Base-by-base conservation (phyloP, 2,888 invertebrate species). In the Megaustenia siamemsis region DNA sequence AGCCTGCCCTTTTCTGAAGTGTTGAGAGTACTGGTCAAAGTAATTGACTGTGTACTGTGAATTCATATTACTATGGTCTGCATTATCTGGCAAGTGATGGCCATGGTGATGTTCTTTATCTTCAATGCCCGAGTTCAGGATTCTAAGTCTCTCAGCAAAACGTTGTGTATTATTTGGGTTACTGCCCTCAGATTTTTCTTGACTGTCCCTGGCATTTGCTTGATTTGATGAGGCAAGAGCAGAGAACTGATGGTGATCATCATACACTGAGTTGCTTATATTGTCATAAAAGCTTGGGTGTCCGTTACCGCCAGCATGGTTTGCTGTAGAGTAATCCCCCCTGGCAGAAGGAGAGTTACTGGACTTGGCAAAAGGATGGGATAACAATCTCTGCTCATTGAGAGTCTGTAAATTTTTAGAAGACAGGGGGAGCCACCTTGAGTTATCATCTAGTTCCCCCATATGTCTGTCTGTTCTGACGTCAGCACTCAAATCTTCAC, bases 251-350 rank as follows among this genome's bases (percentile, higher is more conserved):
- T 21, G 15, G 40, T 40, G 21, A 77, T n/a, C 40, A 21, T 8
- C 1, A 5, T 18, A 56, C 10, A 18, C 35, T 53, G 56, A 56
- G 38, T 24, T 35, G 49, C 49, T 40, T 0, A 78, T 15, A 43
- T 78, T 78, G 63, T 78, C 78, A 45, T 66, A 78, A 5, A 60
- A 66, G 43, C 78, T 78, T 63, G 2, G 63, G 43, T 66, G 43
- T 15, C 18, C 78, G 32, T 24, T 32, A 4, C 63, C 15, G 45
- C 5, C 40, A 68, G 38, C 38, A 38, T 69, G 69, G 8, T n/a
- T 40, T 2, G 40, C 24, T 3, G 69, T 38, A 38, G 18, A 24
- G n/a, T 24, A 24, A 69, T 38, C 4, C 24, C 5, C 10, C 15
- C 28, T 38, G 12, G 4, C 24, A 6, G 21, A 21, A 1, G 5